These are phyloP conservation scores for Vannuccia rotundouncinata DNA, from an alignment of 2,888 invertebrate species.

Conservation along the genomic window DNA sequence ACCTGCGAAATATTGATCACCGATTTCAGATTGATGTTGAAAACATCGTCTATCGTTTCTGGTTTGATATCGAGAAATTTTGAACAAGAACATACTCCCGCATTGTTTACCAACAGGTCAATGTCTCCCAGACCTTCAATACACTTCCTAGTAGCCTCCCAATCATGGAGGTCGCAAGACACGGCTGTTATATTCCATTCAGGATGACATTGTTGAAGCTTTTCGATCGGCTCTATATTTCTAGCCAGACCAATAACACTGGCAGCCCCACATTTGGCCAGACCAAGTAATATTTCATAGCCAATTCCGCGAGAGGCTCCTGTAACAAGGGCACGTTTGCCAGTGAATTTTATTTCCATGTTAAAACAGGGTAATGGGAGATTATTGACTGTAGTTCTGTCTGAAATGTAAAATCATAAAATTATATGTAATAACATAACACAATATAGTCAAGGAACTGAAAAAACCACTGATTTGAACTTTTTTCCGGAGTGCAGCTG, in stretches of 20 bases:
- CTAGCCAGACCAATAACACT: slow-evolving; percentile 5
- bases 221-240: background rate
- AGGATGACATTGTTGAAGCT: background rate
- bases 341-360: background rate
- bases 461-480: no score
- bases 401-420: no score
- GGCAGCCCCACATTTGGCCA: background rate
- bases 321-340: background rate
- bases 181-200: background rate
- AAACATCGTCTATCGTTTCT: no score
- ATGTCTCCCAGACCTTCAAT: background rate
- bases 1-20: no score
- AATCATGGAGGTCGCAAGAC: background rate
- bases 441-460: no score
- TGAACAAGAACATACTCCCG: no score
- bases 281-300: background rate
- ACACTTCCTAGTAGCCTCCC: background rate
- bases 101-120: background rate
- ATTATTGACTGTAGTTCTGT: no score
- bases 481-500: no score
- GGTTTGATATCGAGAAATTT: no score
- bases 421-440: no score
- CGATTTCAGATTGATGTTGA: no score
- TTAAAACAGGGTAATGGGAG: no score
- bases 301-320: slow-evolving; percentile 7